Evolutionary conservation across 2,113 vertebrate species (phyloP), one percentile per base, ranked within the genome.

Genomic region (Parus major): DNA sequence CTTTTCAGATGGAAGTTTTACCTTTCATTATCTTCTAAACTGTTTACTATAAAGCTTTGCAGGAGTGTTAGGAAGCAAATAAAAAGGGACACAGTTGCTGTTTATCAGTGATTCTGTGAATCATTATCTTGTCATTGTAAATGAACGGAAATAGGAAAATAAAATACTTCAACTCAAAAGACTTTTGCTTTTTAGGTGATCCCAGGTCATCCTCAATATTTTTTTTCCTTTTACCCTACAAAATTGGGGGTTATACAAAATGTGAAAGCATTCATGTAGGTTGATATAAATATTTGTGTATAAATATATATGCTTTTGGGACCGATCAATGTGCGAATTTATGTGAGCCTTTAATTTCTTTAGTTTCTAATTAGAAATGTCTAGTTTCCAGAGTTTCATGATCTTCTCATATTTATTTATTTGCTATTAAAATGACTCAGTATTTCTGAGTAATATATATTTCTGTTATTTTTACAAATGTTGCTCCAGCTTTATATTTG

Each of bases 1-100:
- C 94, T 96, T 96, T 95, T 96, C 90, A 96, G 94, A 96, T 85
- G 83, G 95, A 97, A 97, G 91, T 92, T 96, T 95, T 97, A 97
- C 97, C 96, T 97, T 95, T 96, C 96, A 97, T 96, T 96, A 97
- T 97, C 93, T 96, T 90, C 88, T 91, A 78, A 94, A 95, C 80
- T 96, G 93, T 97, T 97, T 96, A 95, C 88, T 88, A 95, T 90
- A 91, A 95, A 96, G 93, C 83, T 95, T 95, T 95, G 71, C 59
- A 75, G 59, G 78, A 94, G 75, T 90, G 94, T 73, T 91, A 91
- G 84, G 61, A 92, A 92, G 72, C 46, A 96, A 92, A 97, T 93
- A 65, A 86, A 63, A 96, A 92, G 82, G 68, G 65, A 88, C 90
- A 70, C 13, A 59, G 53, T 95, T 93, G 81, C 68, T 90, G 52